These are phyloP conservation scores for Ivindomyrus marchei DNA, from an alignment of 2,113 vertebrate species.

Conservation along the genomic window DNA sequence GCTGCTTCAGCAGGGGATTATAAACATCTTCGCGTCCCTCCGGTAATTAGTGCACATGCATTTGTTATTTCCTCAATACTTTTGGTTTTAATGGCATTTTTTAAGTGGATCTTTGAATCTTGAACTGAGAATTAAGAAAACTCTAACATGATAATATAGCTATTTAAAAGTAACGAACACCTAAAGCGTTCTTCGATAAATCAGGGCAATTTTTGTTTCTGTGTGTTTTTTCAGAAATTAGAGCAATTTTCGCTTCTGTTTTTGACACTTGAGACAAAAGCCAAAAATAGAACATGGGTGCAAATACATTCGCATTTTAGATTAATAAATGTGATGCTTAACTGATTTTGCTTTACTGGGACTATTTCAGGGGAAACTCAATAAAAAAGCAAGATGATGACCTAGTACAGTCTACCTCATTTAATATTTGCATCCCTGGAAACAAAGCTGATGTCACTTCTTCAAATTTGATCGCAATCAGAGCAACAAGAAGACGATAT, in stretches of 20 bases:
- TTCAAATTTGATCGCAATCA: background rate
- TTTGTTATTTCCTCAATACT: background rate
- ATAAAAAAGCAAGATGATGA: background rate
- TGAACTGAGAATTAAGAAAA: background rate
- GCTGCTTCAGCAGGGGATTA: background rate
- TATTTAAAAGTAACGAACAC: background rate
- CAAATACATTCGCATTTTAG: background rate
- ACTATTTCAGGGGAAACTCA: background rate
- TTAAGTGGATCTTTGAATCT: background rate
- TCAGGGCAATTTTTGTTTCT: background rate
- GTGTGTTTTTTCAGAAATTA: background rate
- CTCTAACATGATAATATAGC: background rate
- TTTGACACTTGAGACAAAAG: background rate
- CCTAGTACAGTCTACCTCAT: background rate
- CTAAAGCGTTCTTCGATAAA: background rate
- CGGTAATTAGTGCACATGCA: background rate
- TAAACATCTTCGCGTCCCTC: background rate
- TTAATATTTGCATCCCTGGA: background rate
- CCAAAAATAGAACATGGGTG: background rate
- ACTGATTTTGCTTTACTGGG: background rate
- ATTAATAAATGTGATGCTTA: background rate
- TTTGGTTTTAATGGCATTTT: background rate
- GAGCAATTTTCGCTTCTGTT: background rate
- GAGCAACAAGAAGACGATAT: background rate
- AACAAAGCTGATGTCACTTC: constrained; percentile 1